Base-by-base conservation (phyloP, 2,888 invertebrate genomes). In the Himalopsyche tibetana region DNA sequence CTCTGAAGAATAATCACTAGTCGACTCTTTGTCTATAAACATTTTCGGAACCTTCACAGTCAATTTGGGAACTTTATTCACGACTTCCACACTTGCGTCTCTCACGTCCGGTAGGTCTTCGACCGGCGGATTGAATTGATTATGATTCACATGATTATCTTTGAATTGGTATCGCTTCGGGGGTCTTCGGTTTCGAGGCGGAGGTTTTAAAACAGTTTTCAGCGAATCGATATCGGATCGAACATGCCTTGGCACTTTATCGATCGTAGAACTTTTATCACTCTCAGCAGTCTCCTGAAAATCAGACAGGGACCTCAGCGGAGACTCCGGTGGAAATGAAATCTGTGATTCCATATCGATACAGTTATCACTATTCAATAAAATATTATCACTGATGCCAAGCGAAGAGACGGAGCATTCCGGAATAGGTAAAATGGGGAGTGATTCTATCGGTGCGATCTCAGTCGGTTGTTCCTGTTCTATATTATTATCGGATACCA, bases 31-130 rank as follows among this genome's bases (percentile, higher is more conserved):
- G 89, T 93, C 93, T 87, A 93, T 90, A 87, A 94, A 94, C 89
- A 94, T 94, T 90, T 94, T 95, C 80, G 95, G 94, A 89, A 95
- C 94, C 91, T 95, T 94, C 40, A 96, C 92, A 89, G 95, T 96
- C 84, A 96, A 92, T 91, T 96, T 96, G 89, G 95, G 96, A 89
- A 95, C 95, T 91, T 94, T 94, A 90, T 93, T 93, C 85, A 93
- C 90, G 88, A 93, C 92, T 89, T 92, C 80, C 11, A 19, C 36
- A 45, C 45, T 51, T n/a, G 56, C 28, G 8, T 38, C 55, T 45
- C 38, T 82, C 19, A 55, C 55, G 11, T n/a, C 36, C 2, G 51
- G 45, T 4, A 36, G 6, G 19, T 80, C 80, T 12, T 74, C 74
- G 11, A 28, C 19, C n/a, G 63, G 6, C 38, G 36, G 28, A 36